phyloP scores from a whole-genome alignment of 2,797 vertebrate genomes.

The Carapus acus region DNA sequence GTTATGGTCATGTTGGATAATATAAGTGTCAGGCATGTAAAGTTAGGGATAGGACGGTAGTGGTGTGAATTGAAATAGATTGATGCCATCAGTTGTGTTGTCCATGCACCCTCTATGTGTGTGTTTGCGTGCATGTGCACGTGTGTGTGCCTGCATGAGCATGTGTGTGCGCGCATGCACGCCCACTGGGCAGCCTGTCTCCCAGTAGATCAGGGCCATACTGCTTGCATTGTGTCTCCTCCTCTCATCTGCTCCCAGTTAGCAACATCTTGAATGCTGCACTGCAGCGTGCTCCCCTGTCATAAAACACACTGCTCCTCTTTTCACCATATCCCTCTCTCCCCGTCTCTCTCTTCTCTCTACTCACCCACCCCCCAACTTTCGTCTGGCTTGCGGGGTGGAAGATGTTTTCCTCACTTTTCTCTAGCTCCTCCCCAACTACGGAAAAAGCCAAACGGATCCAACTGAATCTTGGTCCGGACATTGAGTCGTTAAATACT shows the following conservation, averaged over 20 bases:
- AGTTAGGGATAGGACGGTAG: no score
- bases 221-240: conserved; percentile 47
- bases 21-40: no score
- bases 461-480: conserved; percentile 56
- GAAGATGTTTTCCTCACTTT: conserved; percentile 61
- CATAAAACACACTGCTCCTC: conserved; percentile 64
- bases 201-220: conserved; percentile 34
- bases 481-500: conserved; percentile 58
- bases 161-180: background rate
- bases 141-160: no score
- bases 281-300: conserved; percentile 63
- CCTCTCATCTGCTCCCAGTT: conserved; percentile 70
- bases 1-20: no score
- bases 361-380: conserved; percentile 16
- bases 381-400: conserved; percentile 50
- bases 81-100: no score
- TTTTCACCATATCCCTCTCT: conserved; percentile 41
- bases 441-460: conserved; percentile 58
- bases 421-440: conserved; percentile 24
- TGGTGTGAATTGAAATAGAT: no score
- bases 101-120: background rate
- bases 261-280: conserved; percentile 69
- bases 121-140: no score
- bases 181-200: conserved; percentile 15
- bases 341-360: conserved; percentile 20